Base-by-base conservation (phyloP, 2,888 invertebrate species). In the Caenorhabditis becei region DNA sequence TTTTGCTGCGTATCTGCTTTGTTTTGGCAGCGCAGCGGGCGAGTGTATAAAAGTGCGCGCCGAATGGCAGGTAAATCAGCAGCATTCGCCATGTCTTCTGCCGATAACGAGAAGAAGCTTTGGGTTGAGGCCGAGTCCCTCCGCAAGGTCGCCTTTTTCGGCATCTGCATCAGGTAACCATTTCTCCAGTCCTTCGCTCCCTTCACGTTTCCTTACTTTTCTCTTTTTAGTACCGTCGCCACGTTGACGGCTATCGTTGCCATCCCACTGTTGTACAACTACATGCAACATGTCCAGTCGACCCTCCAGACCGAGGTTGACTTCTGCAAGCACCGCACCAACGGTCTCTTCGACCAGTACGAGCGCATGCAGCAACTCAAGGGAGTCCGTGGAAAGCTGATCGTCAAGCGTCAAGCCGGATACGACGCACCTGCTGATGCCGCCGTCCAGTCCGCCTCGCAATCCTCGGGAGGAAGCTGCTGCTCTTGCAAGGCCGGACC, bases 211-310 rank as follows among this genome's bases (percentile, higher is more conserved):
- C 26, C 41, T 35, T 20, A 53, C 24, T 28, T 24, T 62, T 56
- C 53, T 49, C 79, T 23, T 51, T 84, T 81, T 63, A 88, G 86
- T 56, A 90, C 90, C 44, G 86, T 91, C 28, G 89, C 91, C 59
- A 89, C 88, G 16, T 77, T 90, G 58, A 88, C 89, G 35, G 89
- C 89, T 56, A 88, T 89, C 66, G 85, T 91, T 49, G 86, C 88
- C 74, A 86, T 91, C 51, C 91, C 91, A 47, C 86, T 89, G 85
- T 85, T 91, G 75, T 91, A 90, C 86, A 90, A 87, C 81, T 91
- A 91, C 85, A 88, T 90, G 83, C 89, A 89, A 71, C 86, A 87
- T 80, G 89, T 91, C 20, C 90, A 90, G 81, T 86, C 88, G 8
- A 84, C 88, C 51, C 86, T 91, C 47, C 88, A 88, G 78, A 87